Evolutionary conservation across 2,797 vertebrate genomes (phyloP), one percentile per base, ranked within the genome.

Genomic region (Cirrhinus molitorella): DNA sequence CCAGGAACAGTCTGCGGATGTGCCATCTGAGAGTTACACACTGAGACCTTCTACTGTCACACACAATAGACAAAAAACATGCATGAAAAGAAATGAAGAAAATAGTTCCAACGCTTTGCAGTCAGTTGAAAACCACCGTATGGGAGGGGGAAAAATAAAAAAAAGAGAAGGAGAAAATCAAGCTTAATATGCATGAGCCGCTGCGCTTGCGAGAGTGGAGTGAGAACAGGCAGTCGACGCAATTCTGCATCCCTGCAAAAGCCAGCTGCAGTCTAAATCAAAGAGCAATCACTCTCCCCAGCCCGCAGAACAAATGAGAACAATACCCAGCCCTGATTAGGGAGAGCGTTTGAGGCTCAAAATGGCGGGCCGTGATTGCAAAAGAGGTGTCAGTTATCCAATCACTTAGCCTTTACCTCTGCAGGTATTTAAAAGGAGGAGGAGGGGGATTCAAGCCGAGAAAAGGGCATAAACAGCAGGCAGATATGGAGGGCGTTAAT

Each of bases 261-360:
- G 31, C 43, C 45, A 57, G 57, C 49, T 55, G 55, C 53, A 59
- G 79, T 31, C 79, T 79, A 79, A 89, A 89, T 83, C 81, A 87
- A 74, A 85, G 85, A 83, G 85, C 84, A 87, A 88, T 89, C 88
- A 88, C 70, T 59, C 25, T 49, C 68, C 43, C 66, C 13, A 34
- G 61, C 68, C 57, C 31, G 67, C 19, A 43, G 45, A 67, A 81
- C 61, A 79, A 83, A 79, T 65, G 45, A 85, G 83, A 85, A 86
- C 84, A 87, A 88, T 83, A 72, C 71, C 31, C 34, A 31, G 28
- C 45, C 51, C 76, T 87, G 87, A 89, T 87, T 89, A 89, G 70
- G 19, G 19, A 81, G 66, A 79, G 47, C 79, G 19, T 61, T 68
- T 75, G 65, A 63, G 55, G 25, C 37, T 71, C 21, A 85, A 72